Base-by-base conservation (phyloP, 2,888 invertebrate species). In the Watsonalla binaria region DNA sequence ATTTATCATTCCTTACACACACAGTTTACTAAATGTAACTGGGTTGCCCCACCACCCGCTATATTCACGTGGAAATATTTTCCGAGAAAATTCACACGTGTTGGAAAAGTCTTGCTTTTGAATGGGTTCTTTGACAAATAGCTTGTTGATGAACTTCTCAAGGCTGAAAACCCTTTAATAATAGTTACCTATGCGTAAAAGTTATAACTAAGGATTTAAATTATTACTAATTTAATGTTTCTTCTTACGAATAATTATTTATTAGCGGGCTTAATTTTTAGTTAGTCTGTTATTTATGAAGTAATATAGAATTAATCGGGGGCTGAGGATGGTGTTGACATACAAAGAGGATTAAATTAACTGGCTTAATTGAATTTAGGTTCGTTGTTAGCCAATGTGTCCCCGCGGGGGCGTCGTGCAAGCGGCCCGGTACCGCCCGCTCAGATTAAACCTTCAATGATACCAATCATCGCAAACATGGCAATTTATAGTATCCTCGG, bases 311-410 rank as follows among this genome's bases (percentile, higher is more conserved):
- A 77, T 77, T 81, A 83, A 80, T 82, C 80, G 76, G 72, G 67
- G 76, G 72, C 72, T 74, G 76, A 77, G 82, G 77, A 72, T 75
- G 76, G 76, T 79, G 81, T 78, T 79, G 84, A 78, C 82, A 80
- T 81, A 82, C 82, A 84, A 84, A 85, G 82, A 79, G 82, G 86
- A 82, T 89, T 89, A 90, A 90, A 90, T 91, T 90, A 90, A 91
- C 90, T 84, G 84, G 76, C 86, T 84, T 90, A 91, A 91, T 91
- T 91, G 90, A 88, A 91, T 90, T 90, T 86, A 84, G 88, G 84
- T 83, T 87, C 78, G 84, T 87, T 87, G 90, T 87, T 82, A 80
- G 80, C 78, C 84, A 76, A 82, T 76, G 85, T 86, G 86, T 82
- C 85, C 84, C 83, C 61, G 56, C 58, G 66, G 66, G 66, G 63